Percentiles rank a stretch among this genome's conserved stretches.
These are phyloP conservation scores for Aphidius gifuensis DNA, from an alignment of 1,140 invertebrate species.

Conservation along the genomic window DNA sequence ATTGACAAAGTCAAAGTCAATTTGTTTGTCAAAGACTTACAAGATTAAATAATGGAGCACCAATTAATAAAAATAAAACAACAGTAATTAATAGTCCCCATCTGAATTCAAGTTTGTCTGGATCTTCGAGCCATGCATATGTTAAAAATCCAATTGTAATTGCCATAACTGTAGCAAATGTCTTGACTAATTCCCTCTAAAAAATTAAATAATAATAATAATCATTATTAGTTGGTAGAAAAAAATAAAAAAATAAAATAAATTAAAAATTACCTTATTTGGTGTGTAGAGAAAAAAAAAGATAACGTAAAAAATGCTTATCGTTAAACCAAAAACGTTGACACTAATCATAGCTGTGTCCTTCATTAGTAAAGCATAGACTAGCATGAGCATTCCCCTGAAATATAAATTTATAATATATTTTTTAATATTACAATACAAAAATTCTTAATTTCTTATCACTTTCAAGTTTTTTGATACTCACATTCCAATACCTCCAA, in stretches of 20 bases:
- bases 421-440: too few species aligned
- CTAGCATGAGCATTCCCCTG: conserved; percentile 69
- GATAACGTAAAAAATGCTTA: conserved; percentile 64
- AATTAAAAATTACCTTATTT: conserved; percentile 44
- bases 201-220: conserved; percentile 23
- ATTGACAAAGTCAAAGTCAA: conserved; percentile 19
- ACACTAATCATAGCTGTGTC: conserved; percentile 72
- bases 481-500: conserved; percentile 73
- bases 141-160: conserved; percentile 60
- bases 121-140: conserved; percentile 64
- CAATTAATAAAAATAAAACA: conserved; percentile 66
- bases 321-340: conserved; percentile 66
- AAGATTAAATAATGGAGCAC: conserved; percentile 67
- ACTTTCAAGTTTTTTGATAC: conserved; percentile 38
- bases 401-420: conserved; percentile 19
- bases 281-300: conserved; percentile 66
- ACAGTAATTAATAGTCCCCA: conserved; percentile 68
- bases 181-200: conserved; percentile 32
- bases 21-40: conserved; percentile 51
- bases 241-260: neutral
- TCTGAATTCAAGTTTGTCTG: conserved; percentile 63
- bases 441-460: too few species aligned
- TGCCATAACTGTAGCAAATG: conserved; percentile 53
- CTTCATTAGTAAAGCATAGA: conserved; percentile 66
- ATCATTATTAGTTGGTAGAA: neutral